phyloP scores from a whole-genome alignment of 2,888 invertebrate species.

The Thumatha senex region DNA sequence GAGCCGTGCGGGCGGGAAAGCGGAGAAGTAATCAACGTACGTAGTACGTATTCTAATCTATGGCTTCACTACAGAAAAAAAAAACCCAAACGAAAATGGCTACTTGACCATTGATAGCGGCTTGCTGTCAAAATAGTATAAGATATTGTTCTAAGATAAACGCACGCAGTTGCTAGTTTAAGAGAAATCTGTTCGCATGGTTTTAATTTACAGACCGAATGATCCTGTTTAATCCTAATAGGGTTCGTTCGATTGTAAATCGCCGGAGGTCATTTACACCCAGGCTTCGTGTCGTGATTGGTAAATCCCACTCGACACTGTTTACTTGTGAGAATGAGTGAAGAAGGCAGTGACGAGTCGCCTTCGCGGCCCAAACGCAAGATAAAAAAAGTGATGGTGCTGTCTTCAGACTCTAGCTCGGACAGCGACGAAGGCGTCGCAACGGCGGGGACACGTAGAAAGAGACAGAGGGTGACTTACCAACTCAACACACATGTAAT shows the following conservation, averaged over 20 bases:
- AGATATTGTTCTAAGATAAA: slow-evolving; percentile 57
- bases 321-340: slow-evolving; percentile 64
- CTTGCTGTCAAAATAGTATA: slow-evolving; percentile 81
- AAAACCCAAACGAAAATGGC: slow-evolving; percentile 72
- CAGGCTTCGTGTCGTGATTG: slow-evolving; percentile 72
- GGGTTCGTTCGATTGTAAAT: slow-evolving; percentile 48
- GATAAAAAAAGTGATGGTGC: slow-evolving; percentile 62
- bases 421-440: slow-evolving; percentile 76
- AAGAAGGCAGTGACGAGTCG: slow-evolving; percentile 65
- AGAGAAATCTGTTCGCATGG: slow-evolving; percentile 42
- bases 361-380: slow-evolving; percentile 63
- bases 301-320: slow-evolving; percentile 50
- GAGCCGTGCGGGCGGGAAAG: too few relatives aligned
- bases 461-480: slow-evolving; percentile 72
- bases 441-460: slow-evolving; percentile 65
- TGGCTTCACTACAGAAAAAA: slow-evolving; percentile 24
- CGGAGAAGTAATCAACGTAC: too few relatives aligned
- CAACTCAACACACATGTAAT: slow-evolving; percentile 6
- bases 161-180: slow-evolving; percentile 48
- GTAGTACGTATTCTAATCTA: too few relatives aligned
- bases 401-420: slow-evolving; percentile 64
- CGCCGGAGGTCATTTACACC: slow-evolving; percentile 75
- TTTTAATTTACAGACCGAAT: slow-evolving; percentile 52
- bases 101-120: slow-evolving; percentile 74
- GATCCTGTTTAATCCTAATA: slow-evolving; percentile 47